Percentiles rank a stretch among this genome's conserved stretches.
phyloP scores from a whole-genome alignment of 1,140 invertebrate genomes.

The Anastrepha ludens region DNA sequence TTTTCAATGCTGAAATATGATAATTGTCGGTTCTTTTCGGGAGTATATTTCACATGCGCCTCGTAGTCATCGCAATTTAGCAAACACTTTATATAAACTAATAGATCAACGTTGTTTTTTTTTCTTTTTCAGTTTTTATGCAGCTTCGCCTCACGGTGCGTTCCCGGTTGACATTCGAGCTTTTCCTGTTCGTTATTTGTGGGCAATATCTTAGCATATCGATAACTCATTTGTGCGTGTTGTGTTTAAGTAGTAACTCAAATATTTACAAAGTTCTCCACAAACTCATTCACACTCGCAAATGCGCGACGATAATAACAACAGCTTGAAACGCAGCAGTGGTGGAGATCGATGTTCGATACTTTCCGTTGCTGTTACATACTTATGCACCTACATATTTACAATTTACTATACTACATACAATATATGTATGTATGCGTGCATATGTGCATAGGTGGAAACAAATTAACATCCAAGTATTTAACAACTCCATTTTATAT shows the following conservation, averaged over 20 bases:
- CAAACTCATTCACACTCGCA: constrained; percentile 17
- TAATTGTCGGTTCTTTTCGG: no score
- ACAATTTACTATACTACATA: no score
- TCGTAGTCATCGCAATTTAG: no score
- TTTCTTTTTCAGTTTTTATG: no score
- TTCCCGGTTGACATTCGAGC: not conserved
- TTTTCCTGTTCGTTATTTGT: constrained; percentile 1
- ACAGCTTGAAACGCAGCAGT: no score
- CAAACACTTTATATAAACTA: no score
- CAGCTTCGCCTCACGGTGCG: not conserved
- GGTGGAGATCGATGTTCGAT: constrained; percentile 22
- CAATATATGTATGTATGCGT: no score
- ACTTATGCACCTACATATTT: no score
- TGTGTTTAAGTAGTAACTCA: constrained; percentile 33
- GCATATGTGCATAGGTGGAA: no score
- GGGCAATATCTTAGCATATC: constrained; percentile 26
- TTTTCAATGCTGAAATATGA: no score
- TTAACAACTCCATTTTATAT: constrained; percentile 19
- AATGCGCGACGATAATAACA: not conserved
- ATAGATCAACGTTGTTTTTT: no score
- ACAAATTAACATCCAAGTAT: not conserved
- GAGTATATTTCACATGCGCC: no score
- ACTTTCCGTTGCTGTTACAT: not conserved
- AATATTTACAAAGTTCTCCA: constrained; percentile 25
- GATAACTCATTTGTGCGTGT: constrained; percentile 43